Percentiles rank a stretch among this genome's conserved stretches.
Conservation (phyloP, 2,797 vertebrate genomes). For the Thaleichthys pacificus region DNA sequence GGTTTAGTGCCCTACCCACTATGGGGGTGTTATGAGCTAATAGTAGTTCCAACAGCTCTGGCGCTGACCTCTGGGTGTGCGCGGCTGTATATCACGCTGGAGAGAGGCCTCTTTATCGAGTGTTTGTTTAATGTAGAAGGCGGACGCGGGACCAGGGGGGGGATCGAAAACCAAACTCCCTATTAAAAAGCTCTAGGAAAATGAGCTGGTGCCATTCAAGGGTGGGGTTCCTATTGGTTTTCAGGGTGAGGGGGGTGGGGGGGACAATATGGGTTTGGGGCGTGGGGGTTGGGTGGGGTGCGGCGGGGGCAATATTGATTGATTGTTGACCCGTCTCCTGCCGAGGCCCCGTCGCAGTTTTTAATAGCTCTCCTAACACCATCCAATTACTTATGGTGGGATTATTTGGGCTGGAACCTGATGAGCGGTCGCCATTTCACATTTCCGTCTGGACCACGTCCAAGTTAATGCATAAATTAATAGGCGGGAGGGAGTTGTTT, state of each 20-base stretch:
- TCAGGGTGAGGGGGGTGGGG: slow-evolving; percentile 1
- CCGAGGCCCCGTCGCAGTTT: slow-evolving; percentile 47
- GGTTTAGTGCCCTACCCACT: background rate
- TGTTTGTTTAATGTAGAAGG: background rate
- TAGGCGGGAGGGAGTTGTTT: slow-evolving; percentile 36
- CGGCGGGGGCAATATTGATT: slow-evolving; percentile 43
- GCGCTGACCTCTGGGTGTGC: slow-evolving; percentile 7
- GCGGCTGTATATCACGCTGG: slow-evolving; percentile 1
- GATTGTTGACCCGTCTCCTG: slow-evolving; percentile 58
- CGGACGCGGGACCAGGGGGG: background rate
- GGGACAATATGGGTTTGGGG: no score
- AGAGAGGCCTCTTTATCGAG: background rate
- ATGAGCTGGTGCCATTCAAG: slow-evolving; percentile 40
- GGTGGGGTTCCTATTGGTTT: slow-evolving; percentile 31
- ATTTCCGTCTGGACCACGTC: slow-evolving; percentile 65
- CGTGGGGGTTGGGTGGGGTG: no score
- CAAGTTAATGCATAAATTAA: slow-evolving; percentile 78
- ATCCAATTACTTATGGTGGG: slow-evolving; percentile 70
- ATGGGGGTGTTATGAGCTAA: background rate
- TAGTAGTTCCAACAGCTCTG: background rate
- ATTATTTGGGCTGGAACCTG: slow-evolving; percentile 56
- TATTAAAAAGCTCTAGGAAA: slow-evolving; percentile 48
- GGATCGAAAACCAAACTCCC: slow-evolving; percentile 23
- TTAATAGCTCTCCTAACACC: slow-evolving; percentile 67
- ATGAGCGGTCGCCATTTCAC: slow-evolving; percentile 53